Percentiles rank a stretch among this genome's conserved stretches.
Conservation (phyloP, 2,888 invertebrate species). For the Ganaspis brasiliensis region DNA sequence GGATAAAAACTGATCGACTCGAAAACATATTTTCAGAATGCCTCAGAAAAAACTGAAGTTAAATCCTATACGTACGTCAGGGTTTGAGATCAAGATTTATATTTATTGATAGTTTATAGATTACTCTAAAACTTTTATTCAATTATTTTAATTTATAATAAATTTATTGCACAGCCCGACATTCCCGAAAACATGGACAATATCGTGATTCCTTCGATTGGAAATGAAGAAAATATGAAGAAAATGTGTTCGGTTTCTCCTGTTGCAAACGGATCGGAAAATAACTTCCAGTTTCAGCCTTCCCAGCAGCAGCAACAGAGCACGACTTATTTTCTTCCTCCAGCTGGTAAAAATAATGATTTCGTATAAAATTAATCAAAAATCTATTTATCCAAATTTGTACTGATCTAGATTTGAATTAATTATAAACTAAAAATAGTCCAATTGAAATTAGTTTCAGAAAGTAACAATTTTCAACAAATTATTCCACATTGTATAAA, state of each 20-base stretch:
- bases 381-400: background rate
- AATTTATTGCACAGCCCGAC: background rate
- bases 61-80: too few relatives aligned
- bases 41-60: too few relatives aligned
- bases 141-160: background rate
- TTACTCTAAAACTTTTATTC: background rate
- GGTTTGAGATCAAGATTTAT: too few relatives aligned
- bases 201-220: background rate
- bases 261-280: background rate
- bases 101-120: too few relatives aligned
- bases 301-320: too few relatives aligned
- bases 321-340: conserved; percentile 13
- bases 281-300: background rate
- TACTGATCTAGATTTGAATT: background rate
- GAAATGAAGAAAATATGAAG: conserved; percentile 6
- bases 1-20: too few relatives aligned
- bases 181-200: background rate
- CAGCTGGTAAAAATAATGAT: background rate
- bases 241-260: background rate
- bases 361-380: too few relatives aligned
- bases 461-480: conserved; percentile 21
- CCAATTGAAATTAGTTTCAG: background rate
- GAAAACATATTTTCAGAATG: too few relatives aligned
- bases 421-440: too few relatives aligned
- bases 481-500: background rate